Conservation (phyloP, 2,113 vertebrate genomes). For the Osmerus eperlanus region DNA sequence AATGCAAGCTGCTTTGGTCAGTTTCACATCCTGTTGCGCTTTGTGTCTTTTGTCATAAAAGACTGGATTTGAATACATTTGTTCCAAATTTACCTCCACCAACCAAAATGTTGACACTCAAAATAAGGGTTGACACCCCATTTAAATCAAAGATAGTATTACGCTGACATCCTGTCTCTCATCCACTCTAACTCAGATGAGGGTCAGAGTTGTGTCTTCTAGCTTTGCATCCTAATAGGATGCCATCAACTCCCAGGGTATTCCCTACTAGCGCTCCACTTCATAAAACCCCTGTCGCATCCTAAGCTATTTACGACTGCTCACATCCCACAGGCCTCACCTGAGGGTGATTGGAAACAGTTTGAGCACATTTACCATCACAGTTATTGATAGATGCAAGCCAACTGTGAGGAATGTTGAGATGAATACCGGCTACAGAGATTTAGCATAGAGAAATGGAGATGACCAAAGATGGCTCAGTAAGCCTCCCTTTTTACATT, state of each 20-base stretch:
- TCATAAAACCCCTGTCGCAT: slow-evolving; percentile 10
- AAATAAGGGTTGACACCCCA: slow-evolving; percentile 19
- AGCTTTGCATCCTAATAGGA: slow-evolving; percentile 1
- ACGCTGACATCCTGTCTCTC: slow-evolving; percentile 7
- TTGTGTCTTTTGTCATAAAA: no score
- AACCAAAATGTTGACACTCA: not conserved
- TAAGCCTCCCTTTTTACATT: no score
- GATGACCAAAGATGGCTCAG: no score
- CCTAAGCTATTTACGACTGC: slow-evolving; percentile 8
- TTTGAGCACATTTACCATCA: slow-evolving; percentile 33
- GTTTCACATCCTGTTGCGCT: not conserved
- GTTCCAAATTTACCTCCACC: no score
- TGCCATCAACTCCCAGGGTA: slow-evolving; percentile 14
- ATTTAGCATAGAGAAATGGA: slow-evolving; percentile 22
- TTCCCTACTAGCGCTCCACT: not conserved
- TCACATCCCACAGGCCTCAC: slow-evolving; percentile 7
- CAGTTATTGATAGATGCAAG: slow-evolving; percentile 28
- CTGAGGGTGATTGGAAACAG: slow-evolving; percentile 27
- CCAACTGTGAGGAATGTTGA: slow-evolving; percentile 3
- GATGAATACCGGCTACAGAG: not conserved
- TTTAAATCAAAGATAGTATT: slow-evolving; percentile 19
- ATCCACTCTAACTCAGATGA: slow-evolving; percentile 13
- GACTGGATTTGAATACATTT: no score
- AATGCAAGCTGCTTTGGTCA: not conserved
- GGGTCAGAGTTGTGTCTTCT: not conserved